A percentile compares a stretch with the other conserved stretches of the same genome.
Evolutionary conservation across 2,888 invertebrate genomes (phyloP).

Genomic region (Hofmannophila pseudospretella): DNA sequence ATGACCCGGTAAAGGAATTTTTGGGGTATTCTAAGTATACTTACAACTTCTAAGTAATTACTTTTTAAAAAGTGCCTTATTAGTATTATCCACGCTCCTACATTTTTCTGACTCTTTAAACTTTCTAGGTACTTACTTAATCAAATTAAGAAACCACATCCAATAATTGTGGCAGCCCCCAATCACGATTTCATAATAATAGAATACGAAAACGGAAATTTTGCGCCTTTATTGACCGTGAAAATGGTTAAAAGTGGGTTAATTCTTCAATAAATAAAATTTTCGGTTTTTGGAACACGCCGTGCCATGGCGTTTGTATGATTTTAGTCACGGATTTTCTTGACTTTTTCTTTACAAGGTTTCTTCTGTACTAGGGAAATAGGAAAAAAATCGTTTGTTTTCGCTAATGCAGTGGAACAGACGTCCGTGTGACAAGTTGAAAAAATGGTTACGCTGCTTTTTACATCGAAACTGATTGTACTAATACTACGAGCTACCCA

Average conservation of each 20-base stretch:
- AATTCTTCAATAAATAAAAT: conserved; percentile 19
- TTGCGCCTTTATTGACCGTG: conserved; percentile 41
- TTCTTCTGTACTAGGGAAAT: conserved; percentile 12
- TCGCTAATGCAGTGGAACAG: conserved; percentile 15
- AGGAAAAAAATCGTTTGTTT: conserved; percentile 17
- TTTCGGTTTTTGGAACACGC: conserved; percentile 12
- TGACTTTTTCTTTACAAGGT: conserved; percentile 14
- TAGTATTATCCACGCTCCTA: too few relatives aligned
- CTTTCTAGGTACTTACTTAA: too few relatives aligned
- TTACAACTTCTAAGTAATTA: too few relatives aligned
- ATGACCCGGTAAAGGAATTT: too few relatives aligned
- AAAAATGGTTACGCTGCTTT: conserved; percentile 9
- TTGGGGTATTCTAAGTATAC: too few relatives aligned
- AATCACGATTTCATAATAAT: conserved; percentile 38
- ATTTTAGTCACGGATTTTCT: conserved; percentile 13
- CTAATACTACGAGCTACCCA: too few relatives aligned
- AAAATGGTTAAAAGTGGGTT: conserved; percentile 33
- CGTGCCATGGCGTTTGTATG: conserved; percentile 2
- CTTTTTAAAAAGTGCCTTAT: too few relatives aligned
- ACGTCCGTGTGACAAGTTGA: conserved; percentile 16
- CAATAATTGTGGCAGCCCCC: conserved; percentile 7
- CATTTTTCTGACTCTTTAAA: too few relatives aligned
- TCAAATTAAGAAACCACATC: too few relatives aligned
- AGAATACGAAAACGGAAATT: conserved; percentile 31
- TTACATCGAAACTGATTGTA: conserved; percentile 1